Conservation (phyloP, 2,888 invertebrate genomes). For the Chironomus riparius region DNA sequence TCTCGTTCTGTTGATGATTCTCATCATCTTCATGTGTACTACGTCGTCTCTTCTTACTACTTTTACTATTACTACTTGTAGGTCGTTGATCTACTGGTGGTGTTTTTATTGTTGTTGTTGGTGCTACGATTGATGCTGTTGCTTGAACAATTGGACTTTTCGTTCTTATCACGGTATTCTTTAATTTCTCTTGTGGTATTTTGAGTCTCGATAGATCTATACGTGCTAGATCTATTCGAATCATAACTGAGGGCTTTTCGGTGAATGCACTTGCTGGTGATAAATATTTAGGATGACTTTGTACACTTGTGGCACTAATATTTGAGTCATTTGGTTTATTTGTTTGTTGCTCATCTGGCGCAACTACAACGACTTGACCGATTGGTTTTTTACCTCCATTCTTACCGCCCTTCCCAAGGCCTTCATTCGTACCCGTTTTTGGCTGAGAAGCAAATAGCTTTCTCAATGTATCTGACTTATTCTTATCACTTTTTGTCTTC, state of each 20-base stretch:
- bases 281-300: not conserved
- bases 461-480: constrained; percentile 58
- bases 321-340: constrained; percentile 6
- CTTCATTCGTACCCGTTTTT: constrained; percentile 43
- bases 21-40: constrained; percentile 3
- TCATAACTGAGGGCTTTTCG: constrained; percentile 1
- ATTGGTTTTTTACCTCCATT: constrained; percentile 56
- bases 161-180: not conserved
- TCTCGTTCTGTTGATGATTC: not conserved
- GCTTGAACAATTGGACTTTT: not conserved
- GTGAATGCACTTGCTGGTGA: constrained; percentile 20
- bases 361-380: constrained; percentile 56
- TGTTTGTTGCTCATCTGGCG: constrained; percentile 42
- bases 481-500: constrained; percentile 47
- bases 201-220: constrained; percentile 8
- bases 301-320: constrained; percentile 1
- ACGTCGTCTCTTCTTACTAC: not conserved
- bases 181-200: constrained; percentile 10
- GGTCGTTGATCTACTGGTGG: not conserved
- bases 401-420: constrained; percentile 56
- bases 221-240: constrained; percentile 14
- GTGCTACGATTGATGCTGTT: not conserved
- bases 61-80: no score
- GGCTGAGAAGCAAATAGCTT: constrained; percentile 46
- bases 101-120: not conserved